Evolutionary conservation across 2,797 vertebrate genomes (phyloP).

Genomic region (Telmatherina bonti): DNA sequence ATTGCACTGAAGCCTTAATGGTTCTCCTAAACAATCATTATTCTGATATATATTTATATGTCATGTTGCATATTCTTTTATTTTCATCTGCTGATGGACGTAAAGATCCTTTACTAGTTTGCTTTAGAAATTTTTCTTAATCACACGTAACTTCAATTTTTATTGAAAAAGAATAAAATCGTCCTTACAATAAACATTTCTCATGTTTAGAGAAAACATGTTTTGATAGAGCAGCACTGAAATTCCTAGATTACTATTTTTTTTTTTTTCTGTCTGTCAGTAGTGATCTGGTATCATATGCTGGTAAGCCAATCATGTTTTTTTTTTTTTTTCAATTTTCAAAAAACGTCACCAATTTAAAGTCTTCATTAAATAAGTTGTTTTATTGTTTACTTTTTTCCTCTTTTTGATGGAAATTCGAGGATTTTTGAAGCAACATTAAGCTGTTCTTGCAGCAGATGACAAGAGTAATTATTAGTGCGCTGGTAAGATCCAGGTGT

Average conservation of each 20-base stretch:
- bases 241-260: background rate
- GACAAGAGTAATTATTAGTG: slow-evolving; percentile 67
- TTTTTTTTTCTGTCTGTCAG: background rate
- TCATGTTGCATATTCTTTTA: background rate
- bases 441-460: slow-evolving; percentile 63
- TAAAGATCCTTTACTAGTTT: background rate
- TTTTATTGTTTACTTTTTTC: background rate
- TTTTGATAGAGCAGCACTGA: background rate
- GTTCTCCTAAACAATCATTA: background rate
- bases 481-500: slow-evolving; percentile 74
- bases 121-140: background rate
- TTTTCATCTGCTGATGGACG: background rate
- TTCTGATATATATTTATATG: background rate
- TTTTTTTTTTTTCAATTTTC: background rate
- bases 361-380: no score
- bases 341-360: slow-evolving; percentile 32
- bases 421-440: slow-evolving; percentile 64
- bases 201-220: background rate
- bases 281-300: background rate
- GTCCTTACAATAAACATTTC: background rate
- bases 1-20: background rate
- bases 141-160: background rate
- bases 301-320: slow-evolving; percentile 9
- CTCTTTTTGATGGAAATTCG: no score
- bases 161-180: background rate